Conservation (phyloP, 2,888 invertebrate species). For the Calephelis perditalis region DNA sequence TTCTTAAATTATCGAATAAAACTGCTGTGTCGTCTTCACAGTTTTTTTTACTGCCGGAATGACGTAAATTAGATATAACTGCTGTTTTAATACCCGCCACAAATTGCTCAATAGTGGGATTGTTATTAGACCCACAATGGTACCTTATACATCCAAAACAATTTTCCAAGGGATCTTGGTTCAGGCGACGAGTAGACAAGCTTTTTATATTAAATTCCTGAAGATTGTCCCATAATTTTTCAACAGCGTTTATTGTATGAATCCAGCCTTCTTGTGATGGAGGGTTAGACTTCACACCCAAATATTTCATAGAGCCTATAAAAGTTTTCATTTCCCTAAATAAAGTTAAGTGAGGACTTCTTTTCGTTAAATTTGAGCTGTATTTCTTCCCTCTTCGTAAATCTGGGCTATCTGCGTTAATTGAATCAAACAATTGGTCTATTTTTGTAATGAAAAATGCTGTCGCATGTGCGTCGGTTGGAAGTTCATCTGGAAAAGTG, state of each 20-base stretch:
- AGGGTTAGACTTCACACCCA: conserved; percentile 25
- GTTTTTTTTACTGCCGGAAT: conserved; percentile 3
- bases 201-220: not conserved
- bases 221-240: conserved; percentile 21
- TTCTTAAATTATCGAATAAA: conserved; percentile 18
- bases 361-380: conserved; percentile 22
- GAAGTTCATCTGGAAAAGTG: conserved; percentile 25
- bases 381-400: conserved; percentile 25
- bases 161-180: conserved; percentile 28
- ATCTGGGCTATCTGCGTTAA: conserved; percentile 25
- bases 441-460: conserved; percentile 25
- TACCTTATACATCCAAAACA: conserved; percentile 26
- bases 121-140: conserved; percentile 26
- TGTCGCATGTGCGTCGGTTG: conserved; percentile 26
- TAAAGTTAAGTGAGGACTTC: conserved; percentile 16
- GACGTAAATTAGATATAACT: conserved; percentile 4
- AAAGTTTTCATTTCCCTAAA: conserved; percentile 25
- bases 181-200: conserved; percentile 21
- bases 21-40: conserved; percentile 22
- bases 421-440: conserved; percentile 29
- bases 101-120: conserved; percentile 28
- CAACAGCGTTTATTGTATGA: conserved; percentile 30
- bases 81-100: conserved; percentile 25
- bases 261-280: conserved; percentile 34
- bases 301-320: conserved; percentile 24